Conservation (phyloP, 1,140 invertebrate species). For the Frieseomelitta varia region DNA sequence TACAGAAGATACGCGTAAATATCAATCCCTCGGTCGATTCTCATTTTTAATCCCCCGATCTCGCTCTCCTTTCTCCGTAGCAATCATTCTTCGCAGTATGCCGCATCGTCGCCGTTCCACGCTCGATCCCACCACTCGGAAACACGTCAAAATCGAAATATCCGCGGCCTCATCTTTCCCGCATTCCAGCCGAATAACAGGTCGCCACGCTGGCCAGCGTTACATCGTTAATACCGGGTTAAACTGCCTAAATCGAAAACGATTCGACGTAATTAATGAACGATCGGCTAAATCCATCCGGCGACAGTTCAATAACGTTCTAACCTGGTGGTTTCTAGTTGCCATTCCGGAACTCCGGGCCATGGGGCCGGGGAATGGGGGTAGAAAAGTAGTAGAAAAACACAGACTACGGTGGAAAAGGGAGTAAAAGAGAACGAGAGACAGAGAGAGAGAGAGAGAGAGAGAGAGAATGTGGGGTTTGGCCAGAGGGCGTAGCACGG, state of each 20-base stretch:
- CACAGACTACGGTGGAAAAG: background rate
- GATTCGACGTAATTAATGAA: slow-evolving; percentile 66
- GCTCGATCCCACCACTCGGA: background rate
- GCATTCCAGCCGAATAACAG: background rate
- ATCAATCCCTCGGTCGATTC: too few relatives aligned
- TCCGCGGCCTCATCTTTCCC: background rate
- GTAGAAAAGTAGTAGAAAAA: slow-evolving; percentile 7
- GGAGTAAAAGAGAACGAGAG: background rate
- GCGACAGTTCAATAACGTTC: slow-evolving; percentile 60
- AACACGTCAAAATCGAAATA: background rate
- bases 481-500: slow-evolving; percentile 67
- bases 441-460: slow-evolving; percentile 8
- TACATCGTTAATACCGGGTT: slow-evolving; percentile 20
- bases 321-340: slow-evolving; percentile 26
- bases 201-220: background rate
- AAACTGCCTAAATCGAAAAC: slow-evolving; percentile 23
- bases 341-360: slow-evolving; percentile 26
- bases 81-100: too few relatives aligned
- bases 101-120: too few relatives aligned
- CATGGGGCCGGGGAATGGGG: background rate
- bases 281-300: slow-evolving; percentile 67
- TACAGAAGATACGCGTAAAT: too few relatives aligned
- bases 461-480: slow-evolving; percentile 34
- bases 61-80: too few relatives aligned
- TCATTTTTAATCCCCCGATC: too few relatives aligned